A percentile compares a stretch with the other conserved stretches of the same genome.
phyloP scores from a whole-genome alignment of 2,113 vertebrate species.

The Rattus rattus region DNA sequence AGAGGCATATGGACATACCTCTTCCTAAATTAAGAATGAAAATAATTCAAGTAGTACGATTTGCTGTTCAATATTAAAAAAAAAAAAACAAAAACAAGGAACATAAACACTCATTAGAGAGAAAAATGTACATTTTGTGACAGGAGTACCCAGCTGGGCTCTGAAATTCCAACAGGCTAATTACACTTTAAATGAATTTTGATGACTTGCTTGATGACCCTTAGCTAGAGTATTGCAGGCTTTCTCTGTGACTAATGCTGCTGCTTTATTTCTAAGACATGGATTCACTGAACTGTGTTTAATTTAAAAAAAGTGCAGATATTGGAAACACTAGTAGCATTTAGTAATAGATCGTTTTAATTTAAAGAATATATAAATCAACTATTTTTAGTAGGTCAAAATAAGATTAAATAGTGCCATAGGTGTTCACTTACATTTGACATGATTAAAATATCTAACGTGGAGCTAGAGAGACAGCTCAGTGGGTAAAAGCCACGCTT shows the following conservation, averaged over 20 bases:
- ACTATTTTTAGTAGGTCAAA: neutral
- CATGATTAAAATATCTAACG: neutral
- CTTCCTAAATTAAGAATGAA: neutral
- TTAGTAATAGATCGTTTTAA: slow-evolving; percentile 41
- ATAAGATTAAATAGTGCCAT: neutral
- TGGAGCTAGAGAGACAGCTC: neutral
- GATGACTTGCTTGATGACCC: neutral
- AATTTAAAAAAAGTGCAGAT: neutral
- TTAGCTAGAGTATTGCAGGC: neutral
- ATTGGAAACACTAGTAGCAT: slow-evolving; percentile 11
- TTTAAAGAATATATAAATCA: slow-evolving; percentile 7
- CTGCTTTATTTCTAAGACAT: neutral
- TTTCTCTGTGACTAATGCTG: neutral
- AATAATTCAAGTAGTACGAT: slow-evolving; percentile 20
- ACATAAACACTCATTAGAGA: neutral
- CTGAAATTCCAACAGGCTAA: neutral
- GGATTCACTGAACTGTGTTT: neutral
- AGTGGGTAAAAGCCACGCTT: neutral
- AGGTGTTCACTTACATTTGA: neutral
- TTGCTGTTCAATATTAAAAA: neutral
- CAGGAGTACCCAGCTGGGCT: neutral
- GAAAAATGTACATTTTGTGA: neutral
- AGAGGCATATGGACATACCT: neutral
- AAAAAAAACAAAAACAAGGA: neutral
- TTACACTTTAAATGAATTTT: neutral